phyloP scores from a whole-genome alignment of 2,797 vertebrate species.

The Periparus ater region DNA sequence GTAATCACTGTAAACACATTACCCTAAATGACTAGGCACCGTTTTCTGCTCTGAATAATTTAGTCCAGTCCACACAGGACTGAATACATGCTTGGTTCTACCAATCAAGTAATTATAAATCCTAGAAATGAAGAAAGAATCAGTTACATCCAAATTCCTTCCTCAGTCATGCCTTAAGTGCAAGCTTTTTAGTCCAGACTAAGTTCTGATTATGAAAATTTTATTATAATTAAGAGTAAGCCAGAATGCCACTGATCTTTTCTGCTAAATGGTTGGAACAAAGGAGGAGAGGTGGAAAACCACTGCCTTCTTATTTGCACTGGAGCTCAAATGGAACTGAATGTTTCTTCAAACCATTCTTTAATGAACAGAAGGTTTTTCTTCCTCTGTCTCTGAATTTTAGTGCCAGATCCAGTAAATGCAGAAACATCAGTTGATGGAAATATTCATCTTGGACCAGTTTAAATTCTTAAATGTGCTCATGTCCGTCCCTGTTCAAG shows the following conservation, averaged over 20 bases:
- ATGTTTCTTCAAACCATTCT: not conserved
- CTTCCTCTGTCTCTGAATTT: not conserved
- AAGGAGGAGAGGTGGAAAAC: not conserved
- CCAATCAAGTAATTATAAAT: not conserved
- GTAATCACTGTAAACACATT: not conserved
- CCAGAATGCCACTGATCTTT: not conserved
- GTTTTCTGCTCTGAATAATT: not conserved
- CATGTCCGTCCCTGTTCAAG: not conserved
- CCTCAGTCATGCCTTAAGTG: not conserved
- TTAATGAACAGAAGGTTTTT: not conserved
- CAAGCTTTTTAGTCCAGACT: not conserved
- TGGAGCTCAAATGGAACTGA: not conserved
- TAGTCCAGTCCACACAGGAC: not conserved
- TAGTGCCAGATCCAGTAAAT: not conserved
- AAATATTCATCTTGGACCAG: not conserved
- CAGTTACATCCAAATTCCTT: not conserved
- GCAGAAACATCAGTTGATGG: not conserved
- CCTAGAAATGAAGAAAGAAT: not conserved
- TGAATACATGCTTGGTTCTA: not conserved
- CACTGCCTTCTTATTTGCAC: not conserved
- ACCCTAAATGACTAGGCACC: not conserved
- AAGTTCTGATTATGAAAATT: conserved; percentile 24
- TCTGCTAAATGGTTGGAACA: not conserved
- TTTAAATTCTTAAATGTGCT: not conserved
- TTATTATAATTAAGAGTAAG: not conserved